These are phyloP conservation scores for Tolmerus cingulatus DNA, from an alignment of 2,888 invertebrate genomes.

Conservation along the genomic window DNA sequence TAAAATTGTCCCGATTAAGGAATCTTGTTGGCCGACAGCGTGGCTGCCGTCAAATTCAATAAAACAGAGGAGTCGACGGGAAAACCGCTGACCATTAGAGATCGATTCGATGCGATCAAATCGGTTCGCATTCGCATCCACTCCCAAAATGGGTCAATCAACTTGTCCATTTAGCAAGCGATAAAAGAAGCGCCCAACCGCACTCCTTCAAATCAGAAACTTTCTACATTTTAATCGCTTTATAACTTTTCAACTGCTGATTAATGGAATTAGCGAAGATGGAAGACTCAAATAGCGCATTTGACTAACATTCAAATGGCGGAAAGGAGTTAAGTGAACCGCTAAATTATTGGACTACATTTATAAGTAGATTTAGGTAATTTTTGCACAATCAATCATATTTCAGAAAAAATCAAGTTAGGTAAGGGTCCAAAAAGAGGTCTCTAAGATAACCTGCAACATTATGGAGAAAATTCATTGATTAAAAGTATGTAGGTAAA, in stretches of 20 bases:
- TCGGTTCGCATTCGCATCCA: background rate
- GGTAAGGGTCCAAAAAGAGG: no score
- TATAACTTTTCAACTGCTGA: background rate
- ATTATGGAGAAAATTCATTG: no score
- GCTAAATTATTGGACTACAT: background rate
- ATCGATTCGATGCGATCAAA: slow-evolving; percentile 15
- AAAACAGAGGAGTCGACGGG: slow-evolving; percentile 13
- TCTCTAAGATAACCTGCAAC: no score
- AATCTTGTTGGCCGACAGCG: background rate
- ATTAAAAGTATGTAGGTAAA: no score
- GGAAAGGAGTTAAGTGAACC: background rate
- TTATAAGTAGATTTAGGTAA: no score
- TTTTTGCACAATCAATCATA: no score
- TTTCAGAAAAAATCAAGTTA: no score
- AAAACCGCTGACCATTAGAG: slow-evolving; percentile 32
- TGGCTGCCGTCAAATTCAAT: slow-evolving; percentile 21
- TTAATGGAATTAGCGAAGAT: background rate
- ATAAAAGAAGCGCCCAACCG: background rate
- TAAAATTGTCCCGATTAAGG: background rate
- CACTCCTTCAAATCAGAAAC: background rate
- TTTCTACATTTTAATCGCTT: background rate
- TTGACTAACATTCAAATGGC: background rate
- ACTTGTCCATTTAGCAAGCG: slow-evolving; percentile 8
- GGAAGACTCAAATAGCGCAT: background rate
- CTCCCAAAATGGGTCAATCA: slow-evolving; percentile 19